Percentiles rank a stretch among this genome's conserved stretches.
These are phyloP conservation scores for Deroplatys truncata DNA, from an alignment of 2,888 invertebrate genomes.

Conservation along the genomic window DNA sequence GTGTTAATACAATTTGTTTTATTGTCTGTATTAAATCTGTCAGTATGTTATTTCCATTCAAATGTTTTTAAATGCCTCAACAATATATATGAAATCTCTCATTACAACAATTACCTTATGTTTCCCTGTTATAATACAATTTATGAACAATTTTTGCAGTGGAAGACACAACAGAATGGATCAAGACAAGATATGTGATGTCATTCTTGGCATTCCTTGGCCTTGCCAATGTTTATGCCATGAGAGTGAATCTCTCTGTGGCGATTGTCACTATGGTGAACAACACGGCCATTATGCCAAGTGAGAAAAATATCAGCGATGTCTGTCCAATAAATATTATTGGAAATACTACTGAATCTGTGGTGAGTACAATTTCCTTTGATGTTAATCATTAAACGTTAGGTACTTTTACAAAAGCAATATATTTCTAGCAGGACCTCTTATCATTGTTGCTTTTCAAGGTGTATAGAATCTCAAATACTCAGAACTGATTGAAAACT, in stretches of 20 bases:
- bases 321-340: constrained; percentile 51
- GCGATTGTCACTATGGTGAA: constrained; percentile 95
- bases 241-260: constrained; percentile 87
- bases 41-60: too few relatives aligned
- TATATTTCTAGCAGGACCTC: too few relatives aligned
- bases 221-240: constrained; percentile 84
- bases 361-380: constrained; percentile 40
- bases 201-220: constrained; percentile 84
- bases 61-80: too few relatives aligned
- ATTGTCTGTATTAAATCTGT: too few relatives aligned
- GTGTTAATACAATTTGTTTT: too few relatives aligned
- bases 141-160: neutral
- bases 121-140: neutral
- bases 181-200: constrained; percentile 71
- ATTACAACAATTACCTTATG: too few relatives aligned
- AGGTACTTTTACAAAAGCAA: too few relatives aligned
- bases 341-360: constrained; percentile 45
- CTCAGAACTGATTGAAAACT: too few relatives aligned
- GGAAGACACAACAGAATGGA: constrained; percentile 61
- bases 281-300: constrained; percentile 55
- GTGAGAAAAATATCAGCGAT: constrained; percentile 52
- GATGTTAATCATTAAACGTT: too few relatives aligned
- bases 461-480: too few relatives aligned
- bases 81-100: too few relatives aligned
- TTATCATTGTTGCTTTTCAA: too few relatives aligned